phyloP scores from a whole-genome alignment of 2,113 vertebrate genomes.

The Chamaetylas fuelleborni region DNA sequence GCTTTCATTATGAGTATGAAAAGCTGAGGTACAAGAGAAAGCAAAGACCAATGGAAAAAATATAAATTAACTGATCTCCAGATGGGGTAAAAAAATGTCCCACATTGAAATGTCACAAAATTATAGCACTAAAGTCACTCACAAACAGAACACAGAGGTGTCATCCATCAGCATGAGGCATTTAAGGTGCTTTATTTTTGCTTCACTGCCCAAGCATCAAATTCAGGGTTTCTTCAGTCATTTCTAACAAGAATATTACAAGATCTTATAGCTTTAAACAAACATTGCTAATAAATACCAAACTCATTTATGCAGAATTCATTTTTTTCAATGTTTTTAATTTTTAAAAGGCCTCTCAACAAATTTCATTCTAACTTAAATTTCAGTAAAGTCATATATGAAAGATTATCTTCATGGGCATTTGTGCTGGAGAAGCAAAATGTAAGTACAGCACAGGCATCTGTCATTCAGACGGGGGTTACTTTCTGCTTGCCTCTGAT shows the following conservation, averaged over 20 bases:
- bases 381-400: background rate
- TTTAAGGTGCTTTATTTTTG: background rate
- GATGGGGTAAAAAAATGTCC: background rate
- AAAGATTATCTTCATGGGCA: background rate
- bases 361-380: background rate
- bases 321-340: background rate
- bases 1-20: background rate
- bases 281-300: background rate
- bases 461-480: constrained; percentile 61
- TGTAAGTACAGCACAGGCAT: background rate
- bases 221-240: background rate
- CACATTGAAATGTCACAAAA: background rate
- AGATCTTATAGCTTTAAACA: background rate
- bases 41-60: background rate
- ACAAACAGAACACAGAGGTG: background rate
- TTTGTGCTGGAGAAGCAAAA: constrained; percentile 31
- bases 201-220: background rate
- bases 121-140: background rate
- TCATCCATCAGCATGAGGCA: background rate
- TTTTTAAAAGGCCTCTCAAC: background rate
- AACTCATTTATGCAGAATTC: background rate
- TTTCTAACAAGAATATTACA: background rate
- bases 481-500: constrained; percentile 39
- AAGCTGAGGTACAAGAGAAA: background rate
- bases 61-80: background rate